phyloP scores from a whole-genome alignment of 2,113 vertebrate genomes.

The Megaptera novaeangliae region DNA sequence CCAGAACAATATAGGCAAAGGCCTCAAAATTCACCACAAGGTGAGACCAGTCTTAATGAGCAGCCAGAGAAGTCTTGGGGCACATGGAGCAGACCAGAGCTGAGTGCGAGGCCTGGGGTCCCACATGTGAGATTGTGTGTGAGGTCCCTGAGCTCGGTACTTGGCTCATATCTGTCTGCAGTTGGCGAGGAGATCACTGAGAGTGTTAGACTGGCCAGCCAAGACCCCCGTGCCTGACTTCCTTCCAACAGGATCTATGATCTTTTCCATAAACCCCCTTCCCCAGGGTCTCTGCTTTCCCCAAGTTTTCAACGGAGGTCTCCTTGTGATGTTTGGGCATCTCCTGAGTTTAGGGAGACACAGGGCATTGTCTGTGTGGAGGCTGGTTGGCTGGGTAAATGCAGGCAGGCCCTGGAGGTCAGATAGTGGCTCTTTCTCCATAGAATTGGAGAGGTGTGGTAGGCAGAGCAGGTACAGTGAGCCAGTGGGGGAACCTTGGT shows the following conservation, averaged over 20 bases:
- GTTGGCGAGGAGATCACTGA: neutral
- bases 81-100: neutral
- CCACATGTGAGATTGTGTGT: neutral
- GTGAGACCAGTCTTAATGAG: neutral
- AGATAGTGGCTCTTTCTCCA: neutral
- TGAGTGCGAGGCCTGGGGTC: neutral
- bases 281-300: neutral
- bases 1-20: neutral
- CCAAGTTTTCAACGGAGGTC: neutral
- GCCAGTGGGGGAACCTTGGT: neutral
- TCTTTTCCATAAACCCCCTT: neutral
- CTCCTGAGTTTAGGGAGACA: neutral
- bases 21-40: neutral
- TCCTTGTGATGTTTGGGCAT: neutral
- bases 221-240: neutral
- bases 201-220: neutral
- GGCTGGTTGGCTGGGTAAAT: neutral
- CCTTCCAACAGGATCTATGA: neutral
- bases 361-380: neutral
- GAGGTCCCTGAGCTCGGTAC: neutral
- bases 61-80: neutral
- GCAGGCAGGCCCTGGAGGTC: neutral
- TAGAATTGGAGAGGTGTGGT: neutral
- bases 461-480: neutral
- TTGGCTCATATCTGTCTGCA: neutral